phyloP scores from a whole-genome alignment of 2,888 invertebrate genomes.

The Ennomos quercinarius region DNA sequence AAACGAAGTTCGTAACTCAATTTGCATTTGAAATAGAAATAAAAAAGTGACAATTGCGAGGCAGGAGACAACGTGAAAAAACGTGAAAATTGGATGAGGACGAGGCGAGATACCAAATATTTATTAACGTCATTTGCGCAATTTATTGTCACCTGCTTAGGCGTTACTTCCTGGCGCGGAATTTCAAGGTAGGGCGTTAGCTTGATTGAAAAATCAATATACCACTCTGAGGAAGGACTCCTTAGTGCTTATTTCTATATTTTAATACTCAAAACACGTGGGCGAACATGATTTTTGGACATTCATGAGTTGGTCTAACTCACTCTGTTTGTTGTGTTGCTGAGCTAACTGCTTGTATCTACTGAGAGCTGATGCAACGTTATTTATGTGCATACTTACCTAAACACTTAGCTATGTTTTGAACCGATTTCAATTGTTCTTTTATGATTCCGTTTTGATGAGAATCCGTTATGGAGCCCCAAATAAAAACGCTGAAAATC shows the following conservation, averaged over 20 bases:
- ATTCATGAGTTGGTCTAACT: no score
- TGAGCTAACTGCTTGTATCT: not conserved
- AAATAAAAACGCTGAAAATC: no score
- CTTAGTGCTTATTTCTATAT: not conserved
- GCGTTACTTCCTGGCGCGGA: conserved; percentile 21
- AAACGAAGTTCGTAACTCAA: conserved; percentile 71
- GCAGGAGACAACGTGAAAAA: conserved; percentile 40
- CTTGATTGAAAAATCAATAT: conserved; percentile 34
- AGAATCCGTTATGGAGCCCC: no score
- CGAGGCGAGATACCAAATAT: conserved; percentile 44
- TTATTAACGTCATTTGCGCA: conserved; percentile 49
- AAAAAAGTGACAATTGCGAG: conserved; percentile 60
- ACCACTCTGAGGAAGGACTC: not conserved
- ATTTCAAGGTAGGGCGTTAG: conserved; percentile 12
- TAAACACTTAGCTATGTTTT: no score
- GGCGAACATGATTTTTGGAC: no score
- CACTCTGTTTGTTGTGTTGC: no score
- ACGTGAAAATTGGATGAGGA: conserved; percentile 50
- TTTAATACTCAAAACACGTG: no score
- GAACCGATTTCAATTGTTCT: no score
- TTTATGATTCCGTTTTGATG: no score
- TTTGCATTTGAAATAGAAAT: conserved; percentile 68
- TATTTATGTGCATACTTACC: no score
- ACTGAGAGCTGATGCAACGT: not conserved
- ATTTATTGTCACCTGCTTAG: conserved; percentile 40